These are phyloP conservation scores for Lasioglossum marginatum DNA, from an alignment of 2,888 invertebrate species.

Conservation along the genomic window DNA sequence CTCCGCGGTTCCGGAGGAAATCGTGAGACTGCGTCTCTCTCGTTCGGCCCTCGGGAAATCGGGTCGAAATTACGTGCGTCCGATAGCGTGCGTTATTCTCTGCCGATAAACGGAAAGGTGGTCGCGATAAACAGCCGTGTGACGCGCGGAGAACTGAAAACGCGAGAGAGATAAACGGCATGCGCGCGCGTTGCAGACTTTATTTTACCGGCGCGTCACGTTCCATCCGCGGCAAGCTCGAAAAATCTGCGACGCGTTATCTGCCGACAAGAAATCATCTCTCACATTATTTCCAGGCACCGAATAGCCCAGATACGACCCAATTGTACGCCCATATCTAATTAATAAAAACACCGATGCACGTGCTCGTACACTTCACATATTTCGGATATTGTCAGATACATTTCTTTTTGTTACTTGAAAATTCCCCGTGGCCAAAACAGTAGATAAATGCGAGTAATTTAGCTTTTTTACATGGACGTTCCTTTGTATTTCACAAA, in stretches of 20 bases:
- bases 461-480: background rate
- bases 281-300: background rate
- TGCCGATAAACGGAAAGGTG: slow-evolving; percentile 54
- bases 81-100: background rate
- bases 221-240: slow-evolving; percentile 34
- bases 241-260: slow-evolving; percentile 20
- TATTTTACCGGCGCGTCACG: slow-evolving; percentile 54
- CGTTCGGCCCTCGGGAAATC: background rate
- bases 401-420: background rate
- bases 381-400: background rate
- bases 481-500: background rate
- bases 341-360: background rate
- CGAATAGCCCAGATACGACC: background rate
- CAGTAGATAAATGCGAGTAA: background rate
- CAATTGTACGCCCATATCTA: background rate
- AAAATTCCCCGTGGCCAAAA: background rate
- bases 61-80: slow-evolving; percentile 2
- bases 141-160: slow-evolving; percentile 47
- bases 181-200: slow-evolving; percentile 40
- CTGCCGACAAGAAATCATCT: background rate
- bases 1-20: background rate
- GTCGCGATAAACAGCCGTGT: slow-evolving; percentile 50
- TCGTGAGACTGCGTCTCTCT: background rate
- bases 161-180: slow-evolving; percentile 50
- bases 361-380: background rate